phyloP scores from a whole-genome alignment of 2,888 invertebrate species.

The Leucoma salicis region DNA sequence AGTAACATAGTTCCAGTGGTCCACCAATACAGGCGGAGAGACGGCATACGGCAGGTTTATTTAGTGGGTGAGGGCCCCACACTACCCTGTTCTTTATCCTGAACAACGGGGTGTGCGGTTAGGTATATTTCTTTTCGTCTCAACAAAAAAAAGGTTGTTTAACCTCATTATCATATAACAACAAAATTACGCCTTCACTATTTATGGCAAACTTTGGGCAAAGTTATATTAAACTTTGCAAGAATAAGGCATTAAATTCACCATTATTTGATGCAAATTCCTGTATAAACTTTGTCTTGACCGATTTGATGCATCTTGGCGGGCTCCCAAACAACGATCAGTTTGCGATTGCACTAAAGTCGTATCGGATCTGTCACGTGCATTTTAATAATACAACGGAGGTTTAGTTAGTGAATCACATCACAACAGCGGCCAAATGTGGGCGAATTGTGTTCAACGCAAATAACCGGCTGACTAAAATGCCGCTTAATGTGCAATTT shows the following conservation, averaged over 20 bases:
- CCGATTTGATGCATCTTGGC: neutral
- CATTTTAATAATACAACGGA: conserved; percentile 14
- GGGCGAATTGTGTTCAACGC: conserved; percentile 43
- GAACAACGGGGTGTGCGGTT: too few relatives aligned
- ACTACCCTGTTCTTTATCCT: too few relatives aligned
- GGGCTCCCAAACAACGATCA: neutral
- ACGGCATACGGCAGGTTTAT: too few relatives aligned
- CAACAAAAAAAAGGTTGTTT: too few relatives aligned
- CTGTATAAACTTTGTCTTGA: neutral
- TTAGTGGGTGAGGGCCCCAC: too few relatives aligned
- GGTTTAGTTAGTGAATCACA: conserved; percentile 50
- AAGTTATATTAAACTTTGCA: neutral
- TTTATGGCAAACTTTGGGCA: too few relatives aligned
- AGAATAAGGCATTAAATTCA: neutral
- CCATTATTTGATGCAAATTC: neutral
- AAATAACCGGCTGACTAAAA: conserved; percentile 46
- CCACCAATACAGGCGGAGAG: too few relatives aligned
- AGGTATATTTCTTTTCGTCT: too few relatives aligned
- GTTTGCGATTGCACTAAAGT: conserved; percentile 9
- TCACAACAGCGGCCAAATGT: conserved; percentile 41
- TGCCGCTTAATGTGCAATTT: conserved; percentile 31
- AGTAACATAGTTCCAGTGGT: too few relatives aligned
- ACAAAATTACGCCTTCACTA: too few relatives aligned
- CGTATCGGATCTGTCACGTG: conserved; percentile 31
- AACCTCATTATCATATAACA: too few relatives aligned